Base-by-base conservation (phyloP, 2,113 vertebrate species). In the Sisor rabdophorus region DNA sequence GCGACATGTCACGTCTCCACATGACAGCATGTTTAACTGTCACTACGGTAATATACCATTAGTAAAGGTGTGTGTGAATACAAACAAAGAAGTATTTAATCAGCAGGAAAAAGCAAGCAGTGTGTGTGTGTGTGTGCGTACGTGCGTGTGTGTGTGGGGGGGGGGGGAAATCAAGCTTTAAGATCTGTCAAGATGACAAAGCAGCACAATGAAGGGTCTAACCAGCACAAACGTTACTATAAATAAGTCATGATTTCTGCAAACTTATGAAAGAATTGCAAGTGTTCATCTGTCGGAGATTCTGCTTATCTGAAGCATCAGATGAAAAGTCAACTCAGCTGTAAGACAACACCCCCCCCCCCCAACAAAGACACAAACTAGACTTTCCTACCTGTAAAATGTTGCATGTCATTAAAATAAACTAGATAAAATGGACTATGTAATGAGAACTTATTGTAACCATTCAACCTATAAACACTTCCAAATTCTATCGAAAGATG, bases 171-270 rank as follows among this genome's bases (percentile, higher is more conserved):
- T n/a, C n/a, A 48, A 67, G 64, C 44, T 68, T 48, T 16, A 52
- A 3, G 47, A 68, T 68, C 65, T 0, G 65, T 68, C 50, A 68
- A 28, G 10, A 52, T 28, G 47, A 68, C 44, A 52, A 68, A 68
- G 47, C 22, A 28, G 44, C 65, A 50, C 65, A 50, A 68, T 68
- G 65, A 47, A 50, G 24, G 50, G 50, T 68, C 47, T 50, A 68
- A 68, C 50, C 44, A 68, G 65, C 47, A 11, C 65, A 68, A 52
- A 68, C 52, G 40, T 68, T 40, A 28, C 65, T 68, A 52, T 68
- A 47, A 68, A 68, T 50, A 68, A 68, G 65, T 68, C 44, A 68
- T 50, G 65, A 68, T 68, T 50, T 68, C 65, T 11, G 11, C 65
- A 17, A 22, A 68, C 65, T 52, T 68, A 68, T 68, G 65, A 68